A percentile compares a stretch with the other conserved stretches of the same genome.
Conservation (phyloP, 2,113 vertebrate genomes). For the Pedetes capensis region DNA sequence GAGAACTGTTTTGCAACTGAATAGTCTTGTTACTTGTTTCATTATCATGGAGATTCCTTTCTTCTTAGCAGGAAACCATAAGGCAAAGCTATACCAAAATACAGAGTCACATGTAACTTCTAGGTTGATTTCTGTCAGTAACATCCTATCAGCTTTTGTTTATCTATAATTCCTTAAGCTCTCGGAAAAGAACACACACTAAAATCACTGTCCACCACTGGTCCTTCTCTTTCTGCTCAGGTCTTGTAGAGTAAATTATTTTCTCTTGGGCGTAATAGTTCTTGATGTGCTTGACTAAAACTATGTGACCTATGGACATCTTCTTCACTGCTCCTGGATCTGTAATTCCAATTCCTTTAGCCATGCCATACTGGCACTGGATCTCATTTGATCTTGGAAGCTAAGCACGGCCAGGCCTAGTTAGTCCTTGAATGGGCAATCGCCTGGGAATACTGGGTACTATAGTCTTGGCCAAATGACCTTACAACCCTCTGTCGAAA, state of each 20-base stretch:
- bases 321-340: not conserved
- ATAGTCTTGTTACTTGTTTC: not conserved
- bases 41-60: not conserved
- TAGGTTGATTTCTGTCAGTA: not conserved
- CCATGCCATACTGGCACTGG: too few species aligned
- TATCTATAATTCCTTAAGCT: not conserved
- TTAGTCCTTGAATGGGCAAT: too few species aligned
- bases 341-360: not conserved
- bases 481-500: too few species aligned
- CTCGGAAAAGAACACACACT: not conserved
- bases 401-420: too few species aligned
- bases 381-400: too few species aligned
- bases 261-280: not conserved
- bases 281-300: not conserved
- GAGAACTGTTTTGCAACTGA: not conserved
- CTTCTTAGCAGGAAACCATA: not conserved
- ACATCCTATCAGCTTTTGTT: not conserved
- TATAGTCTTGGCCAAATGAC: too few species aligned
- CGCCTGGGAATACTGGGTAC: too few species aligned
- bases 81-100: not conserved
- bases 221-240: not conserved
- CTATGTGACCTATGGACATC: not conserved
- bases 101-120: not conserved
- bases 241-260: not conserved
- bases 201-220: not conserved